Percentiles rank a stretch among this genome's conserved stretches.
phyloP scores from a whole-genome alignment of 2,888 invertebrate genomes.

The Mimas tiliae region DNA sequence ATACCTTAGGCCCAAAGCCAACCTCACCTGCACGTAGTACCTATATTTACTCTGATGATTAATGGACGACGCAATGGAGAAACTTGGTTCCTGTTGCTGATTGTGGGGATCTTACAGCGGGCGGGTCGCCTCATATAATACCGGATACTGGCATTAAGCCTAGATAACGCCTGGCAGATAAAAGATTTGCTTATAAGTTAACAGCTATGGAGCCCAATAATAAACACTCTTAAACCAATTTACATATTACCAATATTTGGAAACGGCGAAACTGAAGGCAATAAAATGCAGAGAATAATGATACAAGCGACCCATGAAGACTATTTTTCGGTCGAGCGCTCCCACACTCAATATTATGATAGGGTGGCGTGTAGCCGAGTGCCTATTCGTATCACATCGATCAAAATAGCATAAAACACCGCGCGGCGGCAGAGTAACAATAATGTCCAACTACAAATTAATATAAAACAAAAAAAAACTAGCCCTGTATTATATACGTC shows the following conservation, averaged over 20 bases:
- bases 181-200: too few relatives aligned
- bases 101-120: too few relatives aligned
- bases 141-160: too few relatives aligned
- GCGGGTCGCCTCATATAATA: too few relatives aligned
- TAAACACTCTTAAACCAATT: slow-evolving; percentile 7
- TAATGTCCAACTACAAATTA: slow-evolving; percentile 32
- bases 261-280: slow-evolving; percentile 13
- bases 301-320: slow-evolving; percentile 19
- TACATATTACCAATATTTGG: slow-evolving; percentile 12
- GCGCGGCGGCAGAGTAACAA: slow-evolving; percentile 38
- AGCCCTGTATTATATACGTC: too few relatives aligned
- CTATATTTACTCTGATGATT: too few relatives aligned
- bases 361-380: slow-evolving; percentile 51
- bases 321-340: slow-evolving; percentile 40
- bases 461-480: slow-evolving; percentile 8
- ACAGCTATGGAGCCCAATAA: background rate
- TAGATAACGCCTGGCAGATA: too few relatives aligned
- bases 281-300: slow-evolving; percentile 29
- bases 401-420: slow-evolving; percentile 44
- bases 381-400: slow-evolving; percentile 56
- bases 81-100: too few relatives aligned
- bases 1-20: too few relatives aligned
- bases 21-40: too few relatives aligned
- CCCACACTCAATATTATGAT: slow-evolving; percentile 52
- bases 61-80: too few relatives aligned